Evolutionary conservation across 2,888 invertebrate species (phyloP), one percentile per base, ranked within the genome.

Genomic region (Autographa pulchrina): DNA sequence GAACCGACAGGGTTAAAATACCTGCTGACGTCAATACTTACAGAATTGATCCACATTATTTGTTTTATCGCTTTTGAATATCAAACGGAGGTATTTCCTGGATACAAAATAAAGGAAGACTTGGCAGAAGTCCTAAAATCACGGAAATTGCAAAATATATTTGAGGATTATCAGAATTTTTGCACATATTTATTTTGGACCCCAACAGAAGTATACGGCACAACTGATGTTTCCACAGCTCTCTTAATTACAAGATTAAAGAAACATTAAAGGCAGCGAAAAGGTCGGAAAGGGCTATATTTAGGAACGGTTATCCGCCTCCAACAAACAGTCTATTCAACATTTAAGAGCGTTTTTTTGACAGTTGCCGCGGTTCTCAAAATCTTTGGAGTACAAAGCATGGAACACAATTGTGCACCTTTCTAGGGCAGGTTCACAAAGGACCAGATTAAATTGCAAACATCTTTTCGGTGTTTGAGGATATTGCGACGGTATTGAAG

Each of bases 381-480:
- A 76, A 72, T 62, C 3, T 68, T 54, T 16, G 18, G 32, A 62
- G 54, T 38, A 77, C 79, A 83, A 76, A 77, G 77, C 59, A 58
- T 56, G 52, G 25, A 8, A 67, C 7, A 71, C 69, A 80, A 81
- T 79, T 77, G 82, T 77, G 68, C 65, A 74, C 70, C 67, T 72
- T 77, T 70, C 78, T 71, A 65, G 79, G 54, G 73, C 70, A 78
- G 11, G 7, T 54, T 32, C 56, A 75, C 70, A 81, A 84, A 72
- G 56, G 69, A 65, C 18, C 70, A 72, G 78, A 77, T 84, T 74
- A 74, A 65, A 82, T 80, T 77, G 74, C 74, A 77, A 71, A 69
- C 68, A 68, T 62, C 62, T 72, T 68, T 73, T 59, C 62, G 31
- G 11, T 64, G 48, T 38, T 62, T 58, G 48, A 43, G 32, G 61